Evolutionary conservation across 64 coral and sea anemone species (phyloP), one percentile per base, ranked within the genome.

Genomic region (Orbicella faveolata): DNA sequence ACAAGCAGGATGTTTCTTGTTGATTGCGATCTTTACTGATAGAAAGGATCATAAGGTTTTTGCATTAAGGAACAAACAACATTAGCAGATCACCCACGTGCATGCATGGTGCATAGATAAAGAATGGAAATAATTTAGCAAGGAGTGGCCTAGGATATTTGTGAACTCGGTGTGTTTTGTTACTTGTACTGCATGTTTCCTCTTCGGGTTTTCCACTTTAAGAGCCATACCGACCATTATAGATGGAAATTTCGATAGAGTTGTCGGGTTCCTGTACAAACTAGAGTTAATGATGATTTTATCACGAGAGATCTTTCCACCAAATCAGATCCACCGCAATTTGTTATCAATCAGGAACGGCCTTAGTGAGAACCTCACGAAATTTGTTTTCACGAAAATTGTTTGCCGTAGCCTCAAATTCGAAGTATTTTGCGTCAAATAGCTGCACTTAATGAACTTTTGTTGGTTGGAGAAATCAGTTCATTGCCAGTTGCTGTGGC

Each of bases 11-110:
- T 48, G 17, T 6, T 23, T 25, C 23, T 52, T 78, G 4, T 23
- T 78, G 76, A 53, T 53, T 52, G 44, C 76, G 48, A 78, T 80
- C 53, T 52, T 61, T 13, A 80, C 52, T 34, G 41, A 80, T 80
- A 17, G 30, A 52, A 33, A n/a, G 12, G 52, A 33, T 51, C 78
- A 52, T 51, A 80, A 80, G 78, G 13, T 11, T 52, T 54, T 21
- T 52, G 2, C 44, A 61, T 80, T 59, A 9, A 59, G 55, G 55
- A 59, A 59, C 12, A 59, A 59, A 6, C 8, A 80, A 80, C 25
- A 80, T 59, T 13, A 80, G 33, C 23, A 17, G 55, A 51, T 80
- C 78, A 80, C 53, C 78, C 4, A 78, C 16, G 2, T 54, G 36
- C 20, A 78, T 6, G 3, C 20, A 78, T 6, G 3, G 41, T 44